Conservation (phyloP, 1,140 invertebrate species). For the Drosophila neocordata region DNA sequence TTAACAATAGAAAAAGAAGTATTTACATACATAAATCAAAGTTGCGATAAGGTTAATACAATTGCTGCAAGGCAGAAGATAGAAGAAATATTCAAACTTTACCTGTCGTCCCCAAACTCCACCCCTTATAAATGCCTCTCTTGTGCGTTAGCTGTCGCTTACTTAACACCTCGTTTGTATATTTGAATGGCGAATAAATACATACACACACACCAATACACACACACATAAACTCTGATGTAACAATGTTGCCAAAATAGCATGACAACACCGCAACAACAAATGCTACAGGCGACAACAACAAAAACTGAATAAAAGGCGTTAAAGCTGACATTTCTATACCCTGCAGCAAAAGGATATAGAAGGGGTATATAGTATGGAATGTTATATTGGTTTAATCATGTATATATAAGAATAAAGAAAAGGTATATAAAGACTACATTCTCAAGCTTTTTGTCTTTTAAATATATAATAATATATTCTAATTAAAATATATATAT, state of each 20-base stretch:
- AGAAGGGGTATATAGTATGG: neutral
- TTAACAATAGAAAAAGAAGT: conserved; percentile 20
- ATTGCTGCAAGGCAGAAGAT: conserved; percentile 38
- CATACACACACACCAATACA: conserved; percentile 22
- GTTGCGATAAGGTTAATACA: conserved; percentile 69
- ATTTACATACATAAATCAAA: conserved; percentile 71
- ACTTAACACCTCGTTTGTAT: conserved; percentile 66
- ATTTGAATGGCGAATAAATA: conserved; percentile 43
- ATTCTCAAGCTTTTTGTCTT: no score
- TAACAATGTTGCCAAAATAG: conserved; percentile 77
- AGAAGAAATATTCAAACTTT: conserved; percentile 12
- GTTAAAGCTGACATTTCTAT: conserved; percentile 55
- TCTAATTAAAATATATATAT: no score
- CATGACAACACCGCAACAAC: conserved; percentile 60
- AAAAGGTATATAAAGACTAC: no score
- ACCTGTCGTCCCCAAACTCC: conserved; percentile 4
- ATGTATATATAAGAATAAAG: no score
- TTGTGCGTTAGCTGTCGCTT: conserved; percentile 31
- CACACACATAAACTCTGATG: conserved; percentile 52
- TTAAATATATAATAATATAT: no score
- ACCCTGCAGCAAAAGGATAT: neutral
- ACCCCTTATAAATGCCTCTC: neutral
- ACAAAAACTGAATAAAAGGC: conserved; percentile 34
- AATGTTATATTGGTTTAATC: no score
- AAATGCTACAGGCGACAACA: conserved; percentile 24